Evolutionary conservation across 2,888 invertebrate species (phyloP).

Genomic region (Latheticus oryzae): DNA sequence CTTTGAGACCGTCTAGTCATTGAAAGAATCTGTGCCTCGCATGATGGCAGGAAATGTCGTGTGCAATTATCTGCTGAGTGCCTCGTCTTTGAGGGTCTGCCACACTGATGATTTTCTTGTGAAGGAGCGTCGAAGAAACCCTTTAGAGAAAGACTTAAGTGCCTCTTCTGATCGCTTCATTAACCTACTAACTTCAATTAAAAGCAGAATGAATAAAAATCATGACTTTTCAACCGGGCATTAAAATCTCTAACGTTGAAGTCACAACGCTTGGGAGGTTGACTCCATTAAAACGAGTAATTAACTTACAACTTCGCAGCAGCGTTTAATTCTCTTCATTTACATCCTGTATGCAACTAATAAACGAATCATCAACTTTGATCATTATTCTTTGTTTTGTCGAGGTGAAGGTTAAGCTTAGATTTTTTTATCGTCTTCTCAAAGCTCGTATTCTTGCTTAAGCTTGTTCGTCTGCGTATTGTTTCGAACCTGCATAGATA

Average conservation of each 20-base stretch:
- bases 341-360: no score
- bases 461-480: conserved; percentile 12
- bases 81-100: conserved; percentile 46
- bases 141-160: conserved; percentile 37
- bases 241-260: not conserved
- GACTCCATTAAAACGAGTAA: no score
- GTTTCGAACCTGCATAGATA: conserved; percentile 22
- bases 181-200: conserved; percentile 31
- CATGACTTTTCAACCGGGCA: not conserved
- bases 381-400: no score
- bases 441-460: conserved; percentile 12
- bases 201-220: conserved; percentile 18
- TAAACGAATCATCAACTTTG: no score
- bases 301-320: no score
- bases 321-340: conserved; percentile 2
- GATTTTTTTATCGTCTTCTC: no score
- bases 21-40: conserved; percentile 57
- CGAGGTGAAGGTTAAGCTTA: no score
- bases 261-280: no score
- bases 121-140: conserved; percentile 33
- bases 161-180: conserved; percentile 32
- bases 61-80: conserved; percentile 56
- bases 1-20: conserved; percentile 53
- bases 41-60: conserved; percentile 54
- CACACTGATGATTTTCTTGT: conserved; percentile 32